phyloP scores from a whole-genome alignment of 2,113 vertebrate species.

The Embiotoca jacksoni region DNA sequence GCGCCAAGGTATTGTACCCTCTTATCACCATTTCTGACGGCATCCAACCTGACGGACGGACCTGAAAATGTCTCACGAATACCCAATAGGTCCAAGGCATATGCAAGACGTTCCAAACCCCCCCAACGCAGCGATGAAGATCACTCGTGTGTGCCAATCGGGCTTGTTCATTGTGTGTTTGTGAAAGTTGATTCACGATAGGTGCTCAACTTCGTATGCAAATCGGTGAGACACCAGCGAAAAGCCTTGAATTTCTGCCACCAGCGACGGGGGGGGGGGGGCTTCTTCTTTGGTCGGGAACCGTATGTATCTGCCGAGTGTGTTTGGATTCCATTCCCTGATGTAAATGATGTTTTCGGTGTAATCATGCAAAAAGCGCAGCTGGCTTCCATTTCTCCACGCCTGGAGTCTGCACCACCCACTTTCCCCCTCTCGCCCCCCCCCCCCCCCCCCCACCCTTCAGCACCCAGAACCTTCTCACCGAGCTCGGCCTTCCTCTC shows the following conservation, averaged over 20 bases:
- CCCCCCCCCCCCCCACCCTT: not conserved
- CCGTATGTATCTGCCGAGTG: constrained; percentile 45
- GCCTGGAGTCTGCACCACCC: constrained; percentile 35
- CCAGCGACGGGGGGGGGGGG: constrained; percentile 2
- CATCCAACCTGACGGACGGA: not conserved
- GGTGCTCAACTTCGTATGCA: constrained; percentile 75
- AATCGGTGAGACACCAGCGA: constrained; percentile 65
- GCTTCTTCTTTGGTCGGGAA: constrained; percentile 44
- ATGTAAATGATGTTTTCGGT: constrained; percentile 81
- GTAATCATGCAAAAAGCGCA: constrained; percentile 81
- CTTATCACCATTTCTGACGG: constrained; percentile 7
- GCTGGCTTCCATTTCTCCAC: constrained; percentile 72
- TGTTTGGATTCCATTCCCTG: constrained; percentile 76
- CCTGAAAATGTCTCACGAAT: constrained; percentile 59
- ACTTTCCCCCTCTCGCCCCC: too few relatives aligned
- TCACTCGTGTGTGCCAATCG: constrained; percentile 63
- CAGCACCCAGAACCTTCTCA: constrained; percentile 13
- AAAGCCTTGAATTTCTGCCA: constrained; percentile 63
- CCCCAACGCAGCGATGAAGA: constrained; percentile 57
- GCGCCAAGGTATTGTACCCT: constrained; percentile 59
- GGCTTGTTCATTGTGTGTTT: constrained; percentile 67
- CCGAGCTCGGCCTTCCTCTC: constrained; percentile 5
- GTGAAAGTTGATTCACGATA: constrained; percentile 61
- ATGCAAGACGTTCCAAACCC: not conserved
- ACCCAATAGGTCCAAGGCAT: constrained; percentile 39